A percentile compares a stretch with the other conserved stretches of the same genome.
Evolutionary conservation across 2,888 invertebrate species (phyloP).

Genomic region (Mythimna lalbum): DNA sequence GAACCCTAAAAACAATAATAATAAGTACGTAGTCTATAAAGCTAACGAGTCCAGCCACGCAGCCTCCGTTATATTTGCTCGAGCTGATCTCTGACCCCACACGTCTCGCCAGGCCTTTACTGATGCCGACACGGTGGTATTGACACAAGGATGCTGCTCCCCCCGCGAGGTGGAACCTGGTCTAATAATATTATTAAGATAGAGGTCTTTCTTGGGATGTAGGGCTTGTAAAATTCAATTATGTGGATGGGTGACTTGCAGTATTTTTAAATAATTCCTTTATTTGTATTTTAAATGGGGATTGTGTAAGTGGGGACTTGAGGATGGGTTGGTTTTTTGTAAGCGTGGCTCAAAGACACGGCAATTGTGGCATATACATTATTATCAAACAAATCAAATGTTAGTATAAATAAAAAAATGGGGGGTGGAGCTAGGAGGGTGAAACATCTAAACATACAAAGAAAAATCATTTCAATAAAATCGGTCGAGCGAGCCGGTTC

Average conservation of each 20-base stretch:
- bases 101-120: conserved; percentile 45
- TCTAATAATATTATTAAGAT: conserved; percentile 23
- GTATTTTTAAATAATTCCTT: neutral
- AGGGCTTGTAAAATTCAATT: neutral
- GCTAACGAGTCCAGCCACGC: conserved; percentile 18
- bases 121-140: conserved; percentile 46
- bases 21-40: conserved; percentile 11
- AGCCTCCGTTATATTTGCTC: conserved; percentile 50
- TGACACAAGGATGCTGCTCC: conserved; percentile 33
- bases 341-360: too few species aligned
- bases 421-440: too few species aligned
- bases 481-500: too few species aligned
- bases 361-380: too few species aligned
- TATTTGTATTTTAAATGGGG: conserved; percentile 1
- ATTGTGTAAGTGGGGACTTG: conserved; percentile 1
- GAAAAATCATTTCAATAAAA: too few species aligned
- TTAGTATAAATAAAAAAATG: too few species aligned
- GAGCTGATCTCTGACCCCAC: conserved; percentile 50
- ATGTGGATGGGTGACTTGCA: conserved; percentile 16
- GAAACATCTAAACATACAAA: too few species aligned
- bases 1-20: too few species aligned
- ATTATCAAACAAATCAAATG: too few species aligned
- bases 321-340: neutral
- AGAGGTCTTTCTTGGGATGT: neutral
- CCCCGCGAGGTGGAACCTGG: conserved; percentile 18